phyloP scores from a whole-genome alignment of 1,140 invertebrate species.

The Stegodyphus dumicola region DNA sequence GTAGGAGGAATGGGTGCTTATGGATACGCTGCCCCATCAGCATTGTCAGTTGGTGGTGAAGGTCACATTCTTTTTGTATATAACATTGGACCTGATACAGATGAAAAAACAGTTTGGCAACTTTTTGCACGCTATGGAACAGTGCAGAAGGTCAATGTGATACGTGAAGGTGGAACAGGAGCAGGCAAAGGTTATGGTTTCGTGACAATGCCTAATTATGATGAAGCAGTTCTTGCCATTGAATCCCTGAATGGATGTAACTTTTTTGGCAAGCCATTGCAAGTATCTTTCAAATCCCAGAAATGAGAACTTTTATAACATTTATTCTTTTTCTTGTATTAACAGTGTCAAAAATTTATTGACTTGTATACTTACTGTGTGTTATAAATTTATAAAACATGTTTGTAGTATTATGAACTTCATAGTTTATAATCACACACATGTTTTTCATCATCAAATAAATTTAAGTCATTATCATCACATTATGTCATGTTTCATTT shows the following conservation, averaged over 20 bases:
- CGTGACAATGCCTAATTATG: constrained; percentile 70
- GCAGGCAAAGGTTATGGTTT: constrained; percentile 70
- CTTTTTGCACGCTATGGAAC: constrained; percentile 69
- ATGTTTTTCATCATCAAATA: too few relatives aligned
- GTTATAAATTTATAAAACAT: constrained; percentile 8
- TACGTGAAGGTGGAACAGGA: constrained; percentile 67
- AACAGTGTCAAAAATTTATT: too few relatives aligned
- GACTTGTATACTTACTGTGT: neutral
- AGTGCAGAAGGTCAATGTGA: constrained; percentile 69
- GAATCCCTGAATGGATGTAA: constrained; percentile 68
- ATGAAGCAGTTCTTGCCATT: constrained; percentile 69
- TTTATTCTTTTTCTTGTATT: too few relatives aligned
- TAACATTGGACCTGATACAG: constrained; percentile 69
- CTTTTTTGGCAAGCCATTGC: constrained; percentile 67
- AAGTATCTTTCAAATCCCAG: constrained; percentile 68
- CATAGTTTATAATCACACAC: too few relatives aligned
- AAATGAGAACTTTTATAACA: constrained; percentile 26
- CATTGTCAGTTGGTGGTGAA: constrained; percentile 56
- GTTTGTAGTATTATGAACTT: neutral
- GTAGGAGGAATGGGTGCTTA: constrained; percentile 32
- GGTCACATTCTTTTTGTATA: constrained; percentile 68
- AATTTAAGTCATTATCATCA: too few relatives aligned
- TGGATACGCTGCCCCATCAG: constrained; percentile 7
- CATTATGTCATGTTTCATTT: too few relatives aligned
- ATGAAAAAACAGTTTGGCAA: constrained; percentile 68